Evolutionary conservation across 2,888 invertebrate species (phyloP).

Genomic region (Coenonympha arcania): DNA sequence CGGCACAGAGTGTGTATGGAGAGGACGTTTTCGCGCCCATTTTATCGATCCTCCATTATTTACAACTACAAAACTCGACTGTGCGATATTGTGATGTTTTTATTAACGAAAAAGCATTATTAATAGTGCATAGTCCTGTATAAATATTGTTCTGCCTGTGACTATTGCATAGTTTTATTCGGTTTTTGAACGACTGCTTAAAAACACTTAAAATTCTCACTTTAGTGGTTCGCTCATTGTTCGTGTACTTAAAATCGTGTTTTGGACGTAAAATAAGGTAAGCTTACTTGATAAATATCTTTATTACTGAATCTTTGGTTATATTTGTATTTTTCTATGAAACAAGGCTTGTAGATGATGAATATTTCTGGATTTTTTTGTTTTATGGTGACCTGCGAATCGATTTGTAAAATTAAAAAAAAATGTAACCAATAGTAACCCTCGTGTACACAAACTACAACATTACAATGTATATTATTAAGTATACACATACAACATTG

Average conservation of each 20-base stretch:
- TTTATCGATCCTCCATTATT: slow-evolving; percentile 49
- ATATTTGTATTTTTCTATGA: background rate
- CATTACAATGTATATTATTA: no score
- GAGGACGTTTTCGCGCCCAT: slow-evolving; percentile 39
- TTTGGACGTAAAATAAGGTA: slow-evolving; percentile 20
- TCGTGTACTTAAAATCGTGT: slow-evolving; percentile 10
- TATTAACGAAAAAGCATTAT: slow-evolving; percentile 44
- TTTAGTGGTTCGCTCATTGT: slow-evolving; percentile 10
- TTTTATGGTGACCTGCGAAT: no score
- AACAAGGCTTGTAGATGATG: no score
- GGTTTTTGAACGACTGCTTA: background rate
- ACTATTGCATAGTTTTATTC: slow-evolving; percentile 21
- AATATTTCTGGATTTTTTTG: no score
- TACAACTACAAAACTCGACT: no score
- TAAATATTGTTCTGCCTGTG: slow-evolving; percentile 43
- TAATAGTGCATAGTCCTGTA: slow-evolving; percentile 39
- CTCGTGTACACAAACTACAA: no score
- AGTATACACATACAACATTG: no score
- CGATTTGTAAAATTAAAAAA: slow-evolving; percentile 4
- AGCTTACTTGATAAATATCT: background rate
- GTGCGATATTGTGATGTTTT: slow-evolving; percentile 59
- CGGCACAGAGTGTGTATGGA: slow-evolving; percentile 38
- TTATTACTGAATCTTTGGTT: background rate
- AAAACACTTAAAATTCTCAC: background rate
- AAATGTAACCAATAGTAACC: no score